Percentiles rank a stretch among this genome's conserved stretches.
These are phyloP conservation scores for Notospermus geniculatus DNA, from an alignment of 1,140 invertebrate species.

Conservation along the genomic window DNA sequence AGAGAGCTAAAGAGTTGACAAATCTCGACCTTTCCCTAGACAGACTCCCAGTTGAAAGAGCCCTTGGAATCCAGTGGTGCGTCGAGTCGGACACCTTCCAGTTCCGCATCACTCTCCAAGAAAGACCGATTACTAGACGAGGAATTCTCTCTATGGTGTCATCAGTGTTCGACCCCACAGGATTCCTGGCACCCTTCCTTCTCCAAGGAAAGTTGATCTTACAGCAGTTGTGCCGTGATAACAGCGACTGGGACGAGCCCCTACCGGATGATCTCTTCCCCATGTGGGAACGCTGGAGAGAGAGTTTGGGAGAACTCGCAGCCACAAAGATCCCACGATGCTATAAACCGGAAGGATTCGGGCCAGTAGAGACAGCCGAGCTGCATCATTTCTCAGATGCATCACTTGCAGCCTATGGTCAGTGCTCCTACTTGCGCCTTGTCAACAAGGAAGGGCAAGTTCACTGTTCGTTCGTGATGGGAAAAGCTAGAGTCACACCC, in stretches of 20 bases:
- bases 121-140: slow-evolving; percentile 18
- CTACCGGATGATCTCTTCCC: neutral
- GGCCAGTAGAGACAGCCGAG: neutral
- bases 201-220: slow-evolving; percentile 20
- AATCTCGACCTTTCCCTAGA: slow-evolving; percentile 10
- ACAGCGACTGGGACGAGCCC: slow-evolving; percentile 20
- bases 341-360: slow-evolving; percentile 8
- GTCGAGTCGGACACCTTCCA: slow-evolving; percentile 19
- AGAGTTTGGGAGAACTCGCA: slow-evolving; percentile 6
- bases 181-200: slow-evolving; percentile 18
- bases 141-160: slow-evolving; percentile 22
- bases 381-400: slow-evolving; percentile 12
- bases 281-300: slow-evolving; percentile 9
- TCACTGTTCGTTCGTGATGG: slow-evolving; percentile 3
- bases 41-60: slow-evolving; percentile 7
- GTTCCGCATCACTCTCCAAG: slow-evolving; percentile 17
- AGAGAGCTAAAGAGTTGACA: neutral
- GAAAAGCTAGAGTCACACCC: slow-evolving; percentile 14
- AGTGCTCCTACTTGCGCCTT: slow-evolving; percentile 2
- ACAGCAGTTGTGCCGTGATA: slow-evolving; percentile 15
- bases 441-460: slow-evolving; percentile 3
- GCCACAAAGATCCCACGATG: slow-evolving; percentile 7
- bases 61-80: slow-evolving; percentile 18
- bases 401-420: slow-evolving; percentile 5
- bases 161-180: slow-evolving; percentile 27